These are phyloP conservation scores for Hephaestus fuliginosus DNA, from an alignment of 2,797 vertebrate genomes.

Conservation along the genomic window DNA sequence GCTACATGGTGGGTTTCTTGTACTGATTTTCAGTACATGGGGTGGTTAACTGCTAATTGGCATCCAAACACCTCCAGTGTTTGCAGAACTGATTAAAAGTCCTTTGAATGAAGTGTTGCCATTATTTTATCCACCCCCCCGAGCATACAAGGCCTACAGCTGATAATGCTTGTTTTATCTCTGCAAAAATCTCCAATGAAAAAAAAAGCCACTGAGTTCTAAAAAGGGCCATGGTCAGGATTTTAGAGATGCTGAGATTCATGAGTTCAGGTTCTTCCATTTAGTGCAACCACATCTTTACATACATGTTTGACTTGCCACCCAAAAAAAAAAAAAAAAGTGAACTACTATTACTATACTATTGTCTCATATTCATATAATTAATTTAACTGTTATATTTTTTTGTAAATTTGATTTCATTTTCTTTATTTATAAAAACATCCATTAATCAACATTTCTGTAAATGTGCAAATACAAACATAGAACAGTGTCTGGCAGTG, in stretches of 20 bases:
- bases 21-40: too few relatives aligned
- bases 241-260: neutral
- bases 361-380: too few relatives aligned
- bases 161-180: neutral
- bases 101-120: neutral
- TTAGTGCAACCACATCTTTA: neutral
- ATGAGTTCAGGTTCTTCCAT: neutral
- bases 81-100: neutral
- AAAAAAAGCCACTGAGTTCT: neutral
- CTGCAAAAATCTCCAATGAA: neutral
- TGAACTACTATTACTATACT: too few relatives aligned
- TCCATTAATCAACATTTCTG: neutral
- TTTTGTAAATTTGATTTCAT: neutral
- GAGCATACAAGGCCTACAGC: neutral
- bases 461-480: neutral
- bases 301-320: neutral
- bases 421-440: neutral
- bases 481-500: too few relatives aligned
- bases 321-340: neutral
- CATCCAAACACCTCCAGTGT: neutral
- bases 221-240: neutral
- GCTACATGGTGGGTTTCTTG: neutral
- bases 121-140: neutral
- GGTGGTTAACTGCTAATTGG: slow-evolving; percentile 9
- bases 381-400: neutral